A percentile compares a stretch with the other conserved stretches of the same genome.
These are phyloP conservation scores for Coelogynopora nodosa DNA, from an alignment of 2,888 invertebrate species.

Conservation along the genomic window DNA sequence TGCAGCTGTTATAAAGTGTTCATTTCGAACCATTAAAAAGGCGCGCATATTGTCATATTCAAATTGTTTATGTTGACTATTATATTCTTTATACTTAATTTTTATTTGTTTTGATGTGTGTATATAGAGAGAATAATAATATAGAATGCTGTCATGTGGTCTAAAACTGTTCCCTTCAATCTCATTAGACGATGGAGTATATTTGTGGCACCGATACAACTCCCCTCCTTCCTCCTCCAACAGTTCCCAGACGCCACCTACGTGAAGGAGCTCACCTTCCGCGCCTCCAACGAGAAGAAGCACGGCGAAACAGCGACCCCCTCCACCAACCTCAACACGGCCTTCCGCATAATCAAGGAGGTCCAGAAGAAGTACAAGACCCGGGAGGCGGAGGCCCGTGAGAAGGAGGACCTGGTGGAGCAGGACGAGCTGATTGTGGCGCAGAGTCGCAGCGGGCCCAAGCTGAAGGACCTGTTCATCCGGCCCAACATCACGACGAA, in stretches of 20 bases:
- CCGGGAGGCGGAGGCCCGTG: constrained; percentile 92
- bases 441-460: constrained; percentile 92
- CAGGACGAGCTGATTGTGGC: constrained; percentile 90
- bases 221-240: too few relatives aligned
- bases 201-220: too few relatives aligned
- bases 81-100: too few relatives aligned
- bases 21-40: too few relatives aligned
- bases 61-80: too few relatives aligned
- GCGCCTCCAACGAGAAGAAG: constrained; percentile 93
- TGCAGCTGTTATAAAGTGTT: too few relatives aligned
- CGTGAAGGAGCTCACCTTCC: constrained; percentile 96
- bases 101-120: too few relatives aligned
- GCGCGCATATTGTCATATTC: too few relatives aligned
- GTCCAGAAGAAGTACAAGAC: constrained; percentile 97
- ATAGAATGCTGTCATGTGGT: too few relatives aligned
- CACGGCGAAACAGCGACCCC: constrained; percentile 95
- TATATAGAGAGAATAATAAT: too few relatives aligned
- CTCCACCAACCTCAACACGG: constrained; percentile 88
- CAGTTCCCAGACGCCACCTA: constrained; percentile 87
- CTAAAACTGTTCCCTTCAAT: too few relatives aligned
- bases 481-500: constrained; percentile 93
- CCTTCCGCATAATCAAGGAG: constrained; percentile 95
- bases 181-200: too few relatives aligned
- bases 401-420: constrained; percentile 81
- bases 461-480: constrained; percentile 92